Conservation (phyloP, 2,797 vertebrate species). For the Lagorchestes hirsutus region DNA sequence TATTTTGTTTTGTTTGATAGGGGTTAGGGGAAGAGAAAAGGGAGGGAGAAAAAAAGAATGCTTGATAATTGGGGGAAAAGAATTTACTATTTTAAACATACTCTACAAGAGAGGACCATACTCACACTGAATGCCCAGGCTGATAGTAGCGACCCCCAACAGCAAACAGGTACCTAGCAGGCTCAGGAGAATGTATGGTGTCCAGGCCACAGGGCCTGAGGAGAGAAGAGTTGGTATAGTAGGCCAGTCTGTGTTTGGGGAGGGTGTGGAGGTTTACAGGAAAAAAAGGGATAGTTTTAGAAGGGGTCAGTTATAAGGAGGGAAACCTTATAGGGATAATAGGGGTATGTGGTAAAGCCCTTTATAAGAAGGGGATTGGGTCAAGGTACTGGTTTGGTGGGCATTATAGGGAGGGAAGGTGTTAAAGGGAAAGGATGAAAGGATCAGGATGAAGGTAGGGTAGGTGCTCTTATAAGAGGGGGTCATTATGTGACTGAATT, state of each 20-base stretch:
- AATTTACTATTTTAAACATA: not conserved
- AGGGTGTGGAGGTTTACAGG: too few relatives aligned
- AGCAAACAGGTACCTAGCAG: slow-evolving; percentile 75
- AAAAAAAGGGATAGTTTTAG: not conserved
- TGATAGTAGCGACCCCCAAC: slow-evolving; percentile 62
- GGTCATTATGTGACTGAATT: not conserved
- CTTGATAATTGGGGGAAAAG: not conserved
- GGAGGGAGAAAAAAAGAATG: not conserved
- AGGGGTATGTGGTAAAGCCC: not conserved
- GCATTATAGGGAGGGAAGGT: not conserved
- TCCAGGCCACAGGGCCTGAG: slow-evolving; percentile 48
- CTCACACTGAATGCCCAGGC: slow-evolving; percentile 84
- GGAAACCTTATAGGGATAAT: not conserved
- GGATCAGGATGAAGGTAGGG: not conserved
- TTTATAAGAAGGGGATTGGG: not conserved
- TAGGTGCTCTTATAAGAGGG: not conserved
- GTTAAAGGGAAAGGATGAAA: not conserved
- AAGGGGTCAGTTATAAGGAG: not conserved
- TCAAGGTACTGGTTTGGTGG: not conserved
- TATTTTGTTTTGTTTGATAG: not conserved
- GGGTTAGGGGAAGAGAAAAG: not conserved
- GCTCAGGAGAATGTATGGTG: slow-evolving; percentile 43
- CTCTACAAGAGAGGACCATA: slow-evolving; percentile 30
- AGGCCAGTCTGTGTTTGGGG: slow-evolving; percentile 9
- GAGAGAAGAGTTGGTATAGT: slow-evolving; percentile 12